A percentile compares a stretch with the other conserved stretches of the same genome.
phyloP scores from a whole-genome alignment of 2,888 invertebrate genomes.

The Nymphalis c-album region DNA sequence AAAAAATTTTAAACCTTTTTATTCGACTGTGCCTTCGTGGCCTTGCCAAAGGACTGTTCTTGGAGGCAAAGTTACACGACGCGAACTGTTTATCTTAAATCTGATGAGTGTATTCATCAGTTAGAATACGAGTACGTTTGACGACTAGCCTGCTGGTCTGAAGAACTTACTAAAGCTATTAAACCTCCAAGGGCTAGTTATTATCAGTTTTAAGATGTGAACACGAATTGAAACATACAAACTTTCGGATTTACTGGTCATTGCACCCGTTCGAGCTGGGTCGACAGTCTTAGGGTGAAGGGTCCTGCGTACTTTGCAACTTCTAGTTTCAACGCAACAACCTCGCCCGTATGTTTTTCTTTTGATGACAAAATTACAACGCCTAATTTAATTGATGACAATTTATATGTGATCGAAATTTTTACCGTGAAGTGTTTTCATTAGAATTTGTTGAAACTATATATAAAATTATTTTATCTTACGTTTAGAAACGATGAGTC shows the following conservation, averaged over 20 bases:
- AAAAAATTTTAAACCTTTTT: too few species aligned
- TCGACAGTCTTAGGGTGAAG: background rate
- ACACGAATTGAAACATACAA: constrained; percentile 6
- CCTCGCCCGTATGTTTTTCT: background rate
- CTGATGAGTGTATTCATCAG: too few species aligned
- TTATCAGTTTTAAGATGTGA: background rate
- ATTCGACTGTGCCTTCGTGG: too few species aligned
- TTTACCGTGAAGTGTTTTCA: background rate
- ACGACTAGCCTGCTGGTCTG: too few species aligned
- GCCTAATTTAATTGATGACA: background rate
- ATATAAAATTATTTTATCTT: background rate
- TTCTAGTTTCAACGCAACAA: background rate
- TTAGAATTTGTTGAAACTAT: background rate
- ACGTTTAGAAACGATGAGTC: background rate
- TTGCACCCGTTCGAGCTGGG: constrained; percentile 10
- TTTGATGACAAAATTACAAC: background rate
- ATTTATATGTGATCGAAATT: background rate
- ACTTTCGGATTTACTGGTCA: constrained; percentile 19
- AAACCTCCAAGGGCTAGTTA: too few species aligned
- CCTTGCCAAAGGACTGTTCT: too few species aligned
- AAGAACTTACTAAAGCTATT: too few species aligned
- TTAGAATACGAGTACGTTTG: too few species aligned
- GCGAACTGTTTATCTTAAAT: too few species aligned
- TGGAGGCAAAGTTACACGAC: too few species aligned
- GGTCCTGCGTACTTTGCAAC: background rate